Conservation (phyloP, 30 jellyfish, hydroid and myxozoan species). For the Turritopsis rubra region DNA sequence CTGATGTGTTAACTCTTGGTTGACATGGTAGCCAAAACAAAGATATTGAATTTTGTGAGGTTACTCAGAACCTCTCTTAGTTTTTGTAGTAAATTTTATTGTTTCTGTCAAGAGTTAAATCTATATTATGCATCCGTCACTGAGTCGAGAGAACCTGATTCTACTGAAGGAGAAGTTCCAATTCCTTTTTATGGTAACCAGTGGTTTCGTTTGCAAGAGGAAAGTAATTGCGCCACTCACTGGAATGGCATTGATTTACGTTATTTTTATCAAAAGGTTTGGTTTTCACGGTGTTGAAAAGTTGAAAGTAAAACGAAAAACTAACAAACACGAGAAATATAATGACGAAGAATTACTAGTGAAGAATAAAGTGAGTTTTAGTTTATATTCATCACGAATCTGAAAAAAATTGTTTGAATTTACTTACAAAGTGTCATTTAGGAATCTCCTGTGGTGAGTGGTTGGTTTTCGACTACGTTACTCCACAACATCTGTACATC, state of each 20-base stretch:
- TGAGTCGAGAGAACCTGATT: neutral
- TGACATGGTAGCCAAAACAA: no score
- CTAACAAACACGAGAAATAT: neutral
- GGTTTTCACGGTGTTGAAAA: neutral
- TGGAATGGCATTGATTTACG: neutral
- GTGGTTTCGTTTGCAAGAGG: neutral
- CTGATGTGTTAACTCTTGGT: no score
- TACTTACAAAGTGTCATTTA: neutral
- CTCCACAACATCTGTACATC: neutral
- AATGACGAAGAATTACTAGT: neutral
- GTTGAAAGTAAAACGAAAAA: neutral
- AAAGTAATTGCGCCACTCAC: neutral
- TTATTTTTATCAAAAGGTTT: neutral
- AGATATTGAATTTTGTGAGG: no score
- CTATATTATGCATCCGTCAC: neutral
- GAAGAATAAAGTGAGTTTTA: neutral
- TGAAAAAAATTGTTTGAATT: neutral
- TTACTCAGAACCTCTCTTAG: no score
- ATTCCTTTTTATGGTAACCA: neutral
- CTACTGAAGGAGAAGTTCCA: neutral
- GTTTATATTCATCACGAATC: neutral
- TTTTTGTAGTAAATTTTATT: neutral
- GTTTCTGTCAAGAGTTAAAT: neutral
- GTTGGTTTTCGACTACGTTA: neutral
- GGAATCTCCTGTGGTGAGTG: neutral